These are phyloP conservation scores for Paracentrotus lividus DNA, from an alignment of 53 echinoderm and acorn worm genomes.

Conservation along the genomic window DNA sequence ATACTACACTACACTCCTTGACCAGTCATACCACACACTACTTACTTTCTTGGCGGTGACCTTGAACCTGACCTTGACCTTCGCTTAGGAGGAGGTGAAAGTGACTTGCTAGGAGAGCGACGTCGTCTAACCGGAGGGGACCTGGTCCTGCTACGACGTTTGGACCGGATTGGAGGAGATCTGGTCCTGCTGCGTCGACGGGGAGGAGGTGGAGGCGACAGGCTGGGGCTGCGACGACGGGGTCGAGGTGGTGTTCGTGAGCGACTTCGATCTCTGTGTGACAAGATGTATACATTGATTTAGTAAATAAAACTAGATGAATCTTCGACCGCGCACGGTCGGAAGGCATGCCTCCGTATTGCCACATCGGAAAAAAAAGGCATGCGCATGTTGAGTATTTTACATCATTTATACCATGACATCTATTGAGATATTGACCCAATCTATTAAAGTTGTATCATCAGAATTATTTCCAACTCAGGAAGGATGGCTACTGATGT, in stretches of 20 bases:
- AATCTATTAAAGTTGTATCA: no score
- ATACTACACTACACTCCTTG: not conserved
- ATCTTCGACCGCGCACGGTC: no score
- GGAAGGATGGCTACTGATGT: no score
- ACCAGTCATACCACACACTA: no score
- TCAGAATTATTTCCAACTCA: no score
- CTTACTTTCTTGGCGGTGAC: conserved; percentile 92
- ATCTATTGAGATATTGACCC: no score
- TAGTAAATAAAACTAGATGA: no score
- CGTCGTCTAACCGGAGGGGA: conserved; percentile 60
- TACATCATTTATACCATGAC: no score
- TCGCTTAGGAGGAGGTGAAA: conserved; percentile 64
- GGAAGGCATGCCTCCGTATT: no score
- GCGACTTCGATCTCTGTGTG: conserved; percentile 71
- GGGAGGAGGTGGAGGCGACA: conserved; percentile 63
- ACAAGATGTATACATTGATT: conserved; percentile 26
- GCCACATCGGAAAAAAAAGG: no score
- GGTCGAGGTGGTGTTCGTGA: conserved; percentile 59
- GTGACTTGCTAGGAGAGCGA: conserved; percentile 70
- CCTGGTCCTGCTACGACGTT: conserved; percentile 52
- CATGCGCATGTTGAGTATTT: no score
- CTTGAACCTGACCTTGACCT: conserved; percentile 85
- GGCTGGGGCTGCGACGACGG: conserved; percentile 45
- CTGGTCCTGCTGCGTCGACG: conserved; percentile 75
- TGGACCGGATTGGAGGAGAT: conserved; percentile 42